Percentiles rank a stretch among this genome's conserved stretches.
Conservation (phyloP, 2,797 vertebrate genomes). For the Pseudopleuronectes americanus region DNA sequence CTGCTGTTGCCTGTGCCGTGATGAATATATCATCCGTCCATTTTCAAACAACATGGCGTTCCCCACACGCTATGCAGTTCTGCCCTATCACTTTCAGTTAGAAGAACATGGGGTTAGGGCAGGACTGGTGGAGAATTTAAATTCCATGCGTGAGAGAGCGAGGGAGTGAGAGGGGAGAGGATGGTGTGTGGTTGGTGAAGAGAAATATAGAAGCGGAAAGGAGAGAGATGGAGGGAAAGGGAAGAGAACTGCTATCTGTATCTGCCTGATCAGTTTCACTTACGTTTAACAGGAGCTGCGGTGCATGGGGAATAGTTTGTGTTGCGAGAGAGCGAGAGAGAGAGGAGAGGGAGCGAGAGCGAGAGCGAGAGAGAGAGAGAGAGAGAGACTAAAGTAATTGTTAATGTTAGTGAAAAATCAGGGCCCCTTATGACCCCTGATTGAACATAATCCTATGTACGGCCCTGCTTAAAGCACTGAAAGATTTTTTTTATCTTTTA, state of each 20-base stretch:
- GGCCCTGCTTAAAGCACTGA: not conserved
- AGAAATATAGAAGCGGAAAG: constrained; percentile 27
- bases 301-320: constrained; percentile 26
- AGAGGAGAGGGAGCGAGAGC: no score
- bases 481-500: not conserved
- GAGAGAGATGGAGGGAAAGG: constrained; percentile 21
- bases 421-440: no score
- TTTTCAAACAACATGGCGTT: constrained; percentile 60
- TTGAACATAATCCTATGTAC: no score
- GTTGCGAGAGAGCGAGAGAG: not conserved
- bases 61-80: constrained; percentile 68
- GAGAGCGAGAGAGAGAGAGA: no score
- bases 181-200: constrained; percentile 35
- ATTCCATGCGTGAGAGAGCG: constrained; percentile 52
- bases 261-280: constrained; percentile 72
- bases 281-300: constrained; percentile 52
- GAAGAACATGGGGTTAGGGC: constrained; percentile 46
- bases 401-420: no score
- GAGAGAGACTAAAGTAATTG: no score
- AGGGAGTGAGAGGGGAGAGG: not conserved
- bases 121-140: constrained; percentile 62
- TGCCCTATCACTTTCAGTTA: constrained; percentile 73
- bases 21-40: constrained; percentile 73
- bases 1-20: constrained; percentile 26
- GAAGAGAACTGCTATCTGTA: constrained; percentile 54